A percentile compares a stretch with the other conserved stretches of the same genome.
Conservation (phyloP, 2,888 invertebrate genomes). For the Morpho deidamia region DNA sequence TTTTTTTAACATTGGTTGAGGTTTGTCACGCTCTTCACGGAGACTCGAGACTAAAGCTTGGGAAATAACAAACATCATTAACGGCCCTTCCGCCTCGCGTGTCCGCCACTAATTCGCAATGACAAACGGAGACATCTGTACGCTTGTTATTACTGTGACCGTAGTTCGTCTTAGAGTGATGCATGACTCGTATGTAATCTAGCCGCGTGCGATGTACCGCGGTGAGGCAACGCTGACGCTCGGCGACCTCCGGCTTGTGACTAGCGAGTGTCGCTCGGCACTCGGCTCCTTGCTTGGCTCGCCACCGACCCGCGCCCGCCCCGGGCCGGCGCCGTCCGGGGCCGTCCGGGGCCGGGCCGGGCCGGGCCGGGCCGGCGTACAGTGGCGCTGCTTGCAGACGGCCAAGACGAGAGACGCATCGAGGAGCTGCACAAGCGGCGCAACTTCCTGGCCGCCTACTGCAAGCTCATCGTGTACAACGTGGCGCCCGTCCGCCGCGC, state of each 20-base stretch:
- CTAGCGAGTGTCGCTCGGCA: constrained; percentile 1
- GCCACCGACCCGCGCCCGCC: constrained; percentile 6
- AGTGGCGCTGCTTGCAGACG: constrained; percentile 74
- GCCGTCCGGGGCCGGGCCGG: constrained; percentile 9
- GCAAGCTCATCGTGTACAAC: constrained; percentile 98
- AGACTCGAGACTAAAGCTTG: constrained; percentile 13
- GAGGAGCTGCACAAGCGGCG: constrained; percentile 97
- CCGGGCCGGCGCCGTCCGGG: not conserved
- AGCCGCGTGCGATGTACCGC: constrained; percentile 7
- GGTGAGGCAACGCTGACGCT: not conserved
- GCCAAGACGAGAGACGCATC: constrained; percentile 97
- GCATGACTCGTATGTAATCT: constrained; percentile 29
- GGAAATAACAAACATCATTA: constrained; percentile 3
- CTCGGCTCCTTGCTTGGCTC: constrained; percentile 3
- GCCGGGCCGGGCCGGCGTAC: not conserved
- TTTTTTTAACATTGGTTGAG: constrained; percentile 19
- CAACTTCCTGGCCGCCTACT: constrained; percentile 97
- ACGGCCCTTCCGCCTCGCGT: not conserved
- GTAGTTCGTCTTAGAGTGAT: constrained; percentile 30
- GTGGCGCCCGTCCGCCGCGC: constrained; percentile 95
- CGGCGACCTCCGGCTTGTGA: not conserved
- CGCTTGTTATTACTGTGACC: constrained; percentile 27
- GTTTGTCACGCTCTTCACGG: constrained; percentile 12
- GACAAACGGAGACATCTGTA: constrained; percentile 15
- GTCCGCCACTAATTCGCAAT: constrained; percentile 14